A percentile compares a stretch with the other conserved stretches of the same genome.
Conservation (phyloP, 1,140 invertebrate species). For the Drosophila kurseongensis region DNA sequence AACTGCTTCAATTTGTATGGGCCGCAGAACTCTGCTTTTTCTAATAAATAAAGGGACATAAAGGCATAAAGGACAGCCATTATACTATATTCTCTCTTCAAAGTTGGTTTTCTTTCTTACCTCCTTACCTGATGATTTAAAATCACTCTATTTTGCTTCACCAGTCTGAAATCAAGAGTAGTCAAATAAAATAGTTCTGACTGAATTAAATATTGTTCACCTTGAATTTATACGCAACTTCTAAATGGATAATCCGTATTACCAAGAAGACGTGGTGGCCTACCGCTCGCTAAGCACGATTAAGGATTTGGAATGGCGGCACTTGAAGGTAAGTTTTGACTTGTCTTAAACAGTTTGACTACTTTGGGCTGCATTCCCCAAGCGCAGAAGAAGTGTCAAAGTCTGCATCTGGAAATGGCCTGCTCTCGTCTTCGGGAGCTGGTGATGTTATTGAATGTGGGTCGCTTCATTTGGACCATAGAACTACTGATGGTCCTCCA, state of each 20-base stretch:
- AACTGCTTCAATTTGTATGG: no score
- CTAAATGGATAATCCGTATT: neutral
- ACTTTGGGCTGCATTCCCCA: no score
- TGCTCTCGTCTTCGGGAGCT: slow-evolving; percentile 1
- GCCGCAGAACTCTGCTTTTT: no score
- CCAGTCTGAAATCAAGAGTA: neutral
- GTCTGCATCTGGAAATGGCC: slow-evolving; percentile 10
- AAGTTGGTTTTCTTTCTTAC: no score
- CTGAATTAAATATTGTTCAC: neutral
- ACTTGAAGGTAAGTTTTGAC: slow-evolving; percentile 11
- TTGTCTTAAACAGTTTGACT: no score
- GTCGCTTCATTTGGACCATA: neutral
- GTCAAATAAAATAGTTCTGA: neutral
- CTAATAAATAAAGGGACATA: no score
- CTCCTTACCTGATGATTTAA: no score
- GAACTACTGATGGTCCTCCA: slow-evolving; percentile 24
- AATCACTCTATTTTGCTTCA: neutral
- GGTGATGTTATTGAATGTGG: neutral
- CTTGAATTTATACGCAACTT: neutral
- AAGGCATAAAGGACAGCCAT: no score
- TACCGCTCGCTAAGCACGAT: neutral
- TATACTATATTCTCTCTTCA: no score
- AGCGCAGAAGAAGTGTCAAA: slow-evolving; percentile 13
- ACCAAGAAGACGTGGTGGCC: slow-evolving; percentile 9
- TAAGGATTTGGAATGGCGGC: slow-evolving; percentile 18